These are phyloP conservation scores for Archilochus colubris DNA, from an alignment of 2,113 vertebrate genomes.

Conservation along the genomic window DNA sequence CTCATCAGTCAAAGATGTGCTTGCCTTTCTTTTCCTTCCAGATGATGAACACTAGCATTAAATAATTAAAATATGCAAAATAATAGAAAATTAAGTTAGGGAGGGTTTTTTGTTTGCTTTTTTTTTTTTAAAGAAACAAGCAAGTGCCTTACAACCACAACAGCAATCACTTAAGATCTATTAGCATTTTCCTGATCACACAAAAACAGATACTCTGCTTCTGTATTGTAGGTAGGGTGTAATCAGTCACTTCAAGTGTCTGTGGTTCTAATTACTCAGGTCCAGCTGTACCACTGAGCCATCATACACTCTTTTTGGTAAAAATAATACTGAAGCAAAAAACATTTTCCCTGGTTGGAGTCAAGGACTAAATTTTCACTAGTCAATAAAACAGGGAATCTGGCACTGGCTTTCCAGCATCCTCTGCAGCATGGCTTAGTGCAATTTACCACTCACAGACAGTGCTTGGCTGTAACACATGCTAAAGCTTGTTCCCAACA, in stretches of 20 bases:
- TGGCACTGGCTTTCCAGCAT: neutral
- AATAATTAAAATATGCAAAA: slow-evolving; percentile 33
- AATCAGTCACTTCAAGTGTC: neutral
- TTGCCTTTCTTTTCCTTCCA: slow-evolving; percentile 85
- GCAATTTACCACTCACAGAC: neutral
- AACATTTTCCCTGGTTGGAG: neutral
- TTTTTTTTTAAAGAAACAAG: neutral
- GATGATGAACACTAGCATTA: slow-evolving; percentile 64
- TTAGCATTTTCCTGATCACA: neutral
- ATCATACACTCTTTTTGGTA: neutral
- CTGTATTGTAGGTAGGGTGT: neutral
- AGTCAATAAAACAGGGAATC: neutral
- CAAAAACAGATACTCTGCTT: neutral
- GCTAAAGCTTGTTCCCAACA: neutral
- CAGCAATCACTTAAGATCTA: neutral
- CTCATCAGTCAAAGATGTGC: slow-evolving; percentile 78
- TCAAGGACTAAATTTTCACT: neutral
- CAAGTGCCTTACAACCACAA: neutral
- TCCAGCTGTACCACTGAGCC: neutral
- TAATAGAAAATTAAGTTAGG: neutral
- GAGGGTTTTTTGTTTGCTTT: neutral
- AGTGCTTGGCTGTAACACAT: neutral
- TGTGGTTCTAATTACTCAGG: neutral
- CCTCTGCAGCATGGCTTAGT: neutral
- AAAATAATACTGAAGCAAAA: neutral